Evolutionary conservation across 1,140 invertebrate species (phyloP), one percentile per base, ranked within the genome.

Genomic region (Chionoecetes opilio): DNA sequence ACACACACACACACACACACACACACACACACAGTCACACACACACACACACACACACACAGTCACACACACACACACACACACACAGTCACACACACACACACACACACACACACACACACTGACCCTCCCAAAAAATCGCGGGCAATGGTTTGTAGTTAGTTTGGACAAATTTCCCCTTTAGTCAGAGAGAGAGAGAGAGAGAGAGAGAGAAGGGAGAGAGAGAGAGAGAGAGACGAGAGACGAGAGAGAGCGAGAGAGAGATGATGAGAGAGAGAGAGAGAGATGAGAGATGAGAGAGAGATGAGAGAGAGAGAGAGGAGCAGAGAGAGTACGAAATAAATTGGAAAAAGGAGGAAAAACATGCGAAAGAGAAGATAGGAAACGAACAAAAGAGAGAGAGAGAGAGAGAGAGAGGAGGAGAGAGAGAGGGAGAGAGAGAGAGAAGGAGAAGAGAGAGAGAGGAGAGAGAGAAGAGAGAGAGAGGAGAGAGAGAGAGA

Each of bases 1-100:
- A 85, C 82, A 85, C 82, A 85, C 82, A 85, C 82, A 85, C 82
- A 85, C 82, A 85, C 82, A 84, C 82, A 84, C 82, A 84, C 82
- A 84, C 82, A 84, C 82, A 84, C 82, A 84, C 82, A 84, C 82
- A 84, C 82, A 84, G 5, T 6, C 82, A 84, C 82, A 84, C 82
- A 84, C 82, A 84, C 82, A 84, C 82, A 84, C 82, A 84, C 82
- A 84, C 82, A 85, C 82, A 85, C 82, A 85, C 82, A 85, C 82
- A 85, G 17, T 26, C 82, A 85, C 3, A 85, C 82, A 85, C 3
- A 85, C 82, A 85, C 3, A 85, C 82, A 85, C 3, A 85, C 82
- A 85, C 3, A 85, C 82, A 85, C 3, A 85, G 17, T 26, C 3
- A 85, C 82, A 85, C 3, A 85, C 82, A 85, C 82, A 85, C 82